Evolutionary conservation across 2,888 invertebrate species (phyloP), one percentile per base, ranked within the genome.

Genomic region (Andricus curvator): DNA sequence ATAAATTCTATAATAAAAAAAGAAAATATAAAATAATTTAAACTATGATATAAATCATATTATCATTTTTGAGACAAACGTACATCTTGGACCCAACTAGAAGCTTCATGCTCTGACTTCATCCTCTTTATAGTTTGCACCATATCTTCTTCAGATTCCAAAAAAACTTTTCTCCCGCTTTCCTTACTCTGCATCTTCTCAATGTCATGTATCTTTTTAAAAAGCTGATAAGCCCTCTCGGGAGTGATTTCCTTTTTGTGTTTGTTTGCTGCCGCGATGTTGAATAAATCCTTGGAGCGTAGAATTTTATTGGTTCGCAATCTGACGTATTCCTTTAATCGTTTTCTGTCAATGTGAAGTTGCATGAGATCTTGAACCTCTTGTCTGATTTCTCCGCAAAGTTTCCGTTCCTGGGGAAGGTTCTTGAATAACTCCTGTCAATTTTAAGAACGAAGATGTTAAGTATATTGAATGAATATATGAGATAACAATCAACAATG

Each of bases 311-410:
- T 92, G 0, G 92, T 92, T 37, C 90, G 86, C 48, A 91, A 82
- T 78, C 91, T 87, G 4, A 92, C 91, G 74, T 92, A 92, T 78
- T 92, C 92, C 80, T 91, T 91, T 29, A 92, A 84, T 80, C 91
- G 86, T 74, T 92, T 92, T 17, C 92, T 88, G 82, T 92, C 92
- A 33, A 92, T 91, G 37, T 92, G 92, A 37, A 92, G 83, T 44
- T 89, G 89, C 88, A 92, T 88, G 15, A 92, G 85, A 82, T 92
- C 92, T 82, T 92, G 91, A 41, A 92, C 92, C 81, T 92, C 92
- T 77, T 90, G 88, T 44, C 90, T 92, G 80, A 92, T 90, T 78
- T 91, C 91, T 1, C 92, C 91, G n/a, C 91, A 90, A 4, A 93
- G 84, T 83, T 92, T 91, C 15, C 93, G 88, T 80, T 93, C 92